Conservation (phyloP, 2,888 invertebrate genomes). For the Fissipunctia ypsillon region DNA sequence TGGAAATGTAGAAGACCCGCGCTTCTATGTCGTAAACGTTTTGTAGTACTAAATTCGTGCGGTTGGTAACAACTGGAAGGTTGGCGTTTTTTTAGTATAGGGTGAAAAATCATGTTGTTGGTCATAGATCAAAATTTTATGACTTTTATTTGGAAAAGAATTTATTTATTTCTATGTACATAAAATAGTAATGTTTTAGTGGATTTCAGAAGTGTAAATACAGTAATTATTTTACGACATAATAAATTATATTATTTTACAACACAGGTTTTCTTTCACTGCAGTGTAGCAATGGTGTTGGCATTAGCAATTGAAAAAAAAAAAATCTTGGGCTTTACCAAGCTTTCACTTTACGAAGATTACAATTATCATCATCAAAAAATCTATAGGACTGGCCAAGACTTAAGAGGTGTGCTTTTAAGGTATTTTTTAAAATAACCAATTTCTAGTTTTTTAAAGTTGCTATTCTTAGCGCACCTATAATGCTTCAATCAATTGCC, state of each 20-base stretch:
- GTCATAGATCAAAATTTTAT: background rate
- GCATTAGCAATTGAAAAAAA: background rate
- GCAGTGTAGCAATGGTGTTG: background rate
- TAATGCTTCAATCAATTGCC: background rate
- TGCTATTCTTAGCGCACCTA: background rate
- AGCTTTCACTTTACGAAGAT: background rate
- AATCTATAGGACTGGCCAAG: background rate
- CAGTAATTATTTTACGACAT: background rate
- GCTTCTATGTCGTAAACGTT: slow-evolving; percentile 72
- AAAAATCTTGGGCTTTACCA: background rate
- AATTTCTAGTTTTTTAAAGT: background rate
- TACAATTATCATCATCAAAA: background rate
- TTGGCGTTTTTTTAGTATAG: slow-evolving; percentile 43
- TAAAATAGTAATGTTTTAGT: background rate
- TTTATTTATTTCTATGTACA: background rate
- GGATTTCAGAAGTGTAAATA: background rate
- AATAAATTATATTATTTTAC: background rate
- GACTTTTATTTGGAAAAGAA: background rate
- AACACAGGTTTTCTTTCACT: background rate
- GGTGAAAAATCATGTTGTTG: slow-evolving; percentile 30
- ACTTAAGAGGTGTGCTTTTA: background rate
- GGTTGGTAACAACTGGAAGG: slow-evolving; percentile 50
- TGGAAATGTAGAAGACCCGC: slow-evolving; percentile 71
- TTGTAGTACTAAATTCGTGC: slow-evolving; percentile 61
- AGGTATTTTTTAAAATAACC: background rate